These are phyloP conservation scores for Pygocentrus nattereri DNA, from an alignment of 2,797 vertebrate genomes.

Conservation along the genomic window DNA sequence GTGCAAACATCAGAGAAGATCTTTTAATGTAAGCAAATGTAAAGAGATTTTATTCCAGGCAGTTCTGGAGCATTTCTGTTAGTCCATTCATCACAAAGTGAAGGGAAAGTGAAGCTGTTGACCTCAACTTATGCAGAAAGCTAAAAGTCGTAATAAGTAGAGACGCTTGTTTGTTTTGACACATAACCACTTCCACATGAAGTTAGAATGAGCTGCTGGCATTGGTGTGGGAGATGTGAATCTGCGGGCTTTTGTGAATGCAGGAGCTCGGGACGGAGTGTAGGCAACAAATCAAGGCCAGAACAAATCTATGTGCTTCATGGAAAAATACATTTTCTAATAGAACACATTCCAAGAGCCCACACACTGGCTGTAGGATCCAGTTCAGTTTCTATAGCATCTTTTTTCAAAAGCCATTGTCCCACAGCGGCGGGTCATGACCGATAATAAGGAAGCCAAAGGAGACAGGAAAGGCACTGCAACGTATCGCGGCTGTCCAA, in stretches of 20 bases:
- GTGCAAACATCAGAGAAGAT: too few relatives aligned
- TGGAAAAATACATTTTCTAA: background rate
- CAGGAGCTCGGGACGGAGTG: background rate
- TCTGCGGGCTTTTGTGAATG: background rate
- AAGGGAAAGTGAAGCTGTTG: too few relatives aligned
- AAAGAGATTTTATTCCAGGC: too few relatives aligned
- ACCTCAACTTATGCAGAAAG: too few relatives aligned
- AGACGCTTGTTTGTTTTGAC: too few relatives aligned
- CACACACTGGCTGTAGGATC: background rate
- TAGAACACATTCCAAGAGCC: background rate
- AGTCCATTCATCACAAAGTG: too few relatives aligned
- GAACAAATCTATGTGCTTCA: background rate
- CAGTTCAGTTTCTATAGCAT: background rate
- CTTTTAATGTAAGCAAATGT: too few relatives aligned
- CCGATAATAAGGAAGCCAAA: background rate
- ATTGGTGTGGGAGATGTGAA: background rate
- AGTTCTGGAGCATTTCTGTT: too few relatives aligned
- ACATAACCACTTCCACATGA: too few relatives aligned
- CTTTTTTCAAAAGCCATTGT: background rate
- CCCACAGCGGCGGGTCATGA: background rate
- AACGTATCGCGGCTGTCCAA: too few relatives aligned
- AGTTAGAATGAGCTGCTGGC: background rate
- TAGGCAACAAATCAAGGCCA: background rate
- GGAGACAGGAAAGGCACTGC: background rate
- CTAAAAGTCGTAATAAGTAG: too few relatives aligned